Conservation (phyloP, 2,888 invertebrate genomes). For the Troides helena region DNA sequence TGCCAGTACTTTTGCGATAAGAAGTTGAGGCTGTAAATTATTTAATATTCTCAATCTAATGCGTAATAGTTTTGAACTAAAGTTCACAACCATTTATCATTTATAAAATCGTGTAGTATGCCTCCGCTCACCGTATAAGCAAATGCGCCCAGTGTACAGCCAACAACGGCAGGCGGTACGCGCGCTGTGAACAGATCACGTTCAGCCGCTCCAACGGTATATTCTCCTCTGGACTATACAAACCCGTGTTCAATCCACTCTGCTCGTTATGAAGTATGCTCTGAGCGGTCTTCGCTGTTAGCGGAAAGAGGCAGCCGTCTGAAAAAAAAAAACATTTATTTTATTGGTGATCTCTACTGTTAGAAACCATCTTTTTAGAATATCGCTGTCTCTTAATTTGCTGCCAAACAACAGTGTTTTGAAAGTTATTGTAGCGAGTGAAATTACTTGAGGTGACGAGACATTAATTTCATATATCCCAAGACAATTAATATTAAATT, state of each 20-base stretch:
- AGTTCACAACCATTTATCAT: too few relatives aligned
- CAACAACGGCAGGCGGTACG: conserved; percentile 85
- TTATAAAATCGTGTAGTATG: too few relatives aligned
- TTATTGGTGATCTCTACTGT: not conserved
- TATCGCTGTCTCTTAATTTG: too few relatives aligned
- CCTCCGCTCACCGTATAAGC: conserved; percentile 71
- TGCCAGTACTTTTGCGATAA: conserved; percentile 86
- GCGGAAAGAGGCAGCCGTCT: conserved; percentile 72
- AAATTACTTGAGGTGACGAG: too few relatives aligned
- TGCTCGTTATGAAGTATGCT: conserved; percentile 72
- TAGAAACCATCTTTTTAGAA: too few relatives aligned
- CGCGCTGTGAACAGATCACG: conserved; percentile 77
- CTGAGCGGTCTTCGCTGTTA: conserved; percentile 73
- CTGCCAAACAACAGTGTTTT: too few relatives aligned
- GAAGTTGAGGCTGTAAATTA: conserved; percentile 81
- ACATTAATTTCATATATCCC: too few relatives aligned
- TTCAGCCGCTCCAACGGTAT: conserved; percentile 79
- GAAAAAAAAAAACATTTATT: conserved; percentile 33
- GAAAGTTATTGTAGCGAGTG: too few relatives aligned
- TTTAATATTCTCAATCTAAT: not conserved
- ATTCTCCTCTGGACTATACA: conserved; percentile 75
- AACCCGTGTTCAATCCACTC: conserved; percentile 70
- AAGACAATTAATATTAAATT: too few relatives aligned
- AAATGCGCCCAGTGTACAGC: conserved; percentile 90
- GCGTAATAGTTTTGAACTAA: too few relatives aligned